Conservation (phyloP, 2,888 invertebrate genomes). For the Plagiodera versicolora region DNA sequence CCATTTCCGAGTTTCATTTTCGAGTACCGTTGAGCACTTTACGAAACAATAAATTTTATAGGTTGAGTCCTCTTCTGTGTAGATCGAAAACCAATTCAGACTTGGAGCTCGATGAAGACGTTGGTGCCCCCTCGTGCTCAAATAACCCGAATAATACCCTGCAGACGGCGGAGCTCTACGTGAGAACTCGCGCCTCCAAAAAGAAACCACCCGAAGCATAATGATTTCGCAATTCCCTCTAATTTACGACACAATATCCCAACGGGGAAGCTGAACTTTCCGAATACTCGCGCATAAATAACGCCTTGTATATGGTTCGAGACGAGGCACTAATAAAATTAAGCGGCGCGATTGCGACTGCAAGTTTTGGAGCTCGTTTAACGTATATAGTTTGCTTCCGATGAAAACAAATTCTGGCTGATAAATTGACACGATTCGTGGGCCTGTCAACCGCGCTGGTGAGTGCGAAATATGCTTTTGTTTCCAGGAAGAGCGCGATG, state of each 20-base stretch:
- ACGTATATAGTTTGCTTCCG: constrained; percentile 16
- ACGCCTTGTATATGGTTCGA: constrained; percentile 33
- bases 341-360: constrained; percentile 14
- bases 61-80: no score
- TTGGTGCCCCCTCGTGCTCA: neutral
- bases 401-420: constrained; percentile 18
- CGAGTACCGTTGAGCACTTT: no score
- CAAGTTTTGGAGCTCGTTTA: constrained; percentile 8
- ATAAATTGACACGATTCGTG: constrained; percentile 17
- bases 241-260: constrained; percentile 42
- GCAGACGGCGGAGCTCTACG: constrained; percentile 29
- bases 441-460: neutral
- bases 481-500: no score
- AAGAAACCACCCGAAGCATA: constrained; percentile 32
- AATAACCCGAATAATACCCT: constrained; percentile 13
- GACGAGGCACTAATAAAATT: constrained; percentile 38
- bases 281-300: constrained; percentile 36
- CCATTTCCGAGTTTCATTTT: neutral
- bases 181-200: constrained; percentile 29
- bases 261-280: constrained; percentile 36
- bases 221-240: constrained; percentile 40
- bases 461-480: neutral
- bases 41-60: no score
- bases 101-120: neutral
- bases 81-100: neutral